Evolutionary conservation across 2,888 invertebrate species (phyloP).

Genomic region (Marasmarcha lunaedactyla): DNA sequence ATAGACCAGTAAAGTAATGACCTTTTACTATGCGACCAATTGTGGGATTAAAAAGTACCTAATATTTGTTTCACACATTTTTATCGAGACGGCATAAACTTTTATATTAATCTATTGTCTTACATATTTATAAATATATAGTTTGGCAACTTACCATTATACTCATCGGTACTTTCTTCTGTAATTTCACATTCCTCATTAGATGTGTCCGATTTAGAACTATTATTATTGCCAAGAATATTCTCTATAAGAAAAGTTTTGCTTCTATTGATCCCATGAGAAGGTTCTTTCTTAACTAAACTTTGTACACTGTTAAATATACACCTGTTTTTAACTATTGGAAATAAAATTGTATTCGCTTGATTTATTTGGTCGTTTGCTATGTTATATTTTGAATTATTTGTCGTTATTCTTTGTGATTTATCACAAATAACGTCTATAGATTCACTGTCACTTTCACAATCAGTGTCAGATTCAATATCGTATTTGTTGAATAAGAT

Average conservation of each 20-base stretch:
- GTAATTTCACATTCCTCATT: constrained; percentile 27
- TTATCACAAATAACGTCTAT: constrained; percentile 59
- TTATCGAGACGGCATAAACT: too few relatives aligned
- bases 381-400: neutral
- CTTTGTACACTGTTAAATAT: neutral
- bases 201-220: constrained; percentile 14
- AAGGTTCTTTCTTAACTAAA: neutral
- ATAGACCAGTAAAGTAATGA: too few relatives aligned
- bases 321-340: too few relatives aligned
- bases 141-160: constrained; percentile 38
- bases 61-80: too few relatives aligned
- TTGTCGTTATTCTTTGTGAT: constrained; percentile 25
- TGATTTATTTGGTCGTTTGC: too few relatives aligned
- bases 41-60: too few relatives aligned
- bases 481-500: neutral
- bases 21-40: too few relatives aligned
- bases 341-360: too few relatives aligned
- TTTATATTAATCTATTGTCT: too few relatives aligned
- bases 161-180: constrained; percentile 54
- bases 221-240: constrained; percentile 57
- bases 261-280: constrained; percentile 34
- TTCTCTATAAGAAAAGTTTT: constrained; percentile 70
- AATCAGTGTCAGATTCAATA: constrained; percentile 37
- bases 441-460: constrained; percentile 60
- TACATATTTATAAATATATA: too few relatives aligned